Evolutionary conservation across 2,888 invertebrate genomes (phyloP).

Genomic region (Rhagium mordax): DNA sequence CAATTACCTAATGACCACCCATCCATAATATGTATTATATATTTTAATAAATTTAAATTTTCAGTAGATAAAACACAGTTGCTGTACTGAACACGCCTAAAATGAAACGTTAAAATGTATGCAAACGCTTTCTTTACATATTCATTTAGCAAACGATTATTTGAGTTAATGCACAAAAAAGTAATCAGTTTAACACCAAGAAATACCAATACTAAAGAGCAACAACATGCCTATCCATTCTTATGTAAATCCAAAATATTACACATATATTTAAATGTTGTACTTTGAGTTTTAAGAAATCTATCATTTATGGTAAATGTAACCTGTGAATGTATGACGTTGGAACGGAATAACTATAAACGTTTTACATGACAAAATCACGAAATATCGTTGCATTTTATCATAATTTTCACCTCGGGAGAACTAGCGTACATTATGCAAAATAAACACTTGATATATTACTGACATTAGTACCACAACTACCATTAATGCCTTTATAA

Average conservation of each 20-base stretch:
- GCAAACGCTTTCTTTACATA: neutral
- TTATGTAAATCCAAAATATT: constrained; percentile 28
- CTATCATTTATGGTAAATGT: constrained; percentile 20
- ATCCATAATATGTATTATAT: too few relatives aligned
- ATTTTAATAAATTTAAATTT: too few relatives aligned
- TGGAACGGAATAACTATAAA: constrained; percentile 7
- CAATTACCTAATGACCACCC: too few relatives aligned
- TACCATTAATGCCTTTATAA: constrained; percentile 3
- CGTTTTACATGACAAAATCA: constrained; percentile 24
- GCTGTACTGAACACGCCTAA: too few relatives aligned
- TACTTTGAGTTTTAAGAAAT: constrained; percentile 9
- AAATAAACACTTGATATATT: constrained; percentile 17
- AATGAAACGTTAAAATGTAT: neutral
- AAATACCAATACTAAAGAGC: neutral
- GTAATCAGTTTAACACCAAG: neutral
- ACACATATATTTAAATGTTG: constrained; percentile 4
- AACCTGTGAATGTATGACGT: constrained; percentile 13
- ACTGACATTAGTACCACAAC: neutral
- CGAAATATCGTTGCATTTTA: constrained; percentile 19
- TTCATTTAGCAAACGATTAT: neutral
- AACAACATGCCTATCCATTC: neutral
- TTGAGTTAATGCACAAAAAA: neutral
- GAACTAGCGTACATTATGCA: constrained; percentile 3
- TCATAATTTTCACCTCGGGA: constrained; percentile 26
- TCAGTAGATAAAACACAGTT: too few relatives aligned